Base-by-base conservation (phyloP, 1,140 invertebrate genomes). In the Cydia fagiglandana region DNA sequence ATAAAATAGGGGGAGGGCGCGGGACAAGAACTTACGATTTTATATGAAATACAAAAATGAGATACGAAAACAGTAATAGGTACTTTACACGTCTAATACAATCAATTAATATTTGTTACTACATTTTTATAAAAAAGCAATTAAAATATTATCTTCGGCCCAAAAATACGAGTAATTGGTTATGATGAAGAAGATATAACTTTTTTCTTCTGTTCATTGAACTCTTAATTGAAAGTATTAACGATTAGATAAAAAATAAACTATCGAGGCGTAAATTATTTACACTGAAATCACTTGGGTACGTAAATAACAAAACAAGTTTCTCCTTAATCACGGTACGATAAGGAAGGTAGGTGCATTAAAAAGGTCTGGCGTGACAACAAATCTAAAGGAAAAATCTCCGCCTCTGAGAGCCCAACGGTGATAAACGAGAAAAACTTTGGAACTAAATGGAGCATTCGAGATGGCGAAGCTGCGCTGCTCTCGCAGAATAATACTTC, bases 341-440 rank as follows among this genome's bases (percentile, higher is more conserved):
- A 91, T 91, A 90, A 92, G 88, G 89, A 91, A 90, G 90, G 91
- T 92, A 93, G 90, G 91, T 92, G 93, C 93, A 93, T 93, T 93
- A 93, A 93, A 92, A 93, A 92, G 89, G 92, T 92, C 90, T 93
- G 93, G 92, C 91, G 89, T 93, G 93, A 93, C 93, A 93, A 93
- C 93, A 93, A 93, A 93, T 93, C 92, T 93, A 91, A 90, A 90
- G 91, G 91, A 92, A 93, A 93, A 93, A 93, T 92, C 90, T 93
- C 88, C 88, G 91, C 86, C 86, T 91, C 89, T 87, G 88, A 90
- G 91, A 90, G 88, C 88, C 91, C 91, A 93, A 89, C 91, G 91
- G 91, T 91, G 91, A 93, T 93, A 93, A 93, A 93, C 91, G 91
- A 91, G 91, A 93, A 93, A 93, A 93, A 93, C 91, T 93, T 93